Base-by-base conservation (phyloP, 1,140 invertebrate species). In the Ceratosolen solmsi region DNA sequence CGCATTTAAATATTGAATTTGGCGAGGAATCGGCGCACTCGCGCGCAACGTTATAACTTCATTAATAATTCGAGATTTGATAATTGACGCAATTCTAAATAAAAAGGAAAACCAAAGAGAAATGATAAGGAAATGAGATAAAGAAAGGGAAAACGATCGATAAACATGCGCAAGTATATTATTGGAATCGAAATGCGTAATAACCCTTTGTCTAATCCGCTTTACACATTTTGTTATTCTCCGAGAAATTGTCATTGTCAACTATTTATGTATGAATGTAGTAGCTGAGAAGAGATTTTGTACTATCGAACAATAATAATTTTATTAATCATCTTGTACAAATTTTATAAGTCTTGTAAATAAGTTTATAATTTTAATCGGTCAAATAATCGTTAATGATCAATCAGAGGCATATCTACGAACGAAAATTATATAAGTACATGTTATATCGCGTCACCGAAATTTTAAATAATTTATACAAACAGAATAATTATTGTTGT, bases 231-330 rank as follows among this genome's bases (percentile, higher is more conserved):
- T 15, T n/a, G 33, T 68, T 33, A 68, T 38, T 11, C 8, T 9
- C 27, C 20, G 63, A 1, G 63, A 38, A 38, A 38, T 68, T 68
- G 63, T 68, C 36, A 68, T 38, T 68, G 63, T 68, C 36, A 38
- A 38, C 33, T 68, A 68, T 68, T 68, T 68, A 68, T 68, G 17
- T 68, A 68, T 68, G 63, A 68, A 68, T 68, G 63, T 68, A 68
- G 17, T n/a, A 38, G 33, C 36, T n/a, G 63, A 68, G 22, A 38
- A 68, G 20, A 68, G 38, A 68, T 68, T 68, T 68, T 68, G 63
- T 68, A 63, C 27, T 20, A 20, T 63, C 27, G 60, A n/a, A n/a
- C n/a, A n/a, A 63, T 17, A 63, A 63, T 46, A 7, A 15, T 33
- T 33, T 20, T 38, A n/a, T 2, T 38, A 68, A 68, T 38, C 33